Evolutionary conservation across 2,888 invertebrate genomes (phyloP).

Genomic region (Ophion obscuratus): DNA sequence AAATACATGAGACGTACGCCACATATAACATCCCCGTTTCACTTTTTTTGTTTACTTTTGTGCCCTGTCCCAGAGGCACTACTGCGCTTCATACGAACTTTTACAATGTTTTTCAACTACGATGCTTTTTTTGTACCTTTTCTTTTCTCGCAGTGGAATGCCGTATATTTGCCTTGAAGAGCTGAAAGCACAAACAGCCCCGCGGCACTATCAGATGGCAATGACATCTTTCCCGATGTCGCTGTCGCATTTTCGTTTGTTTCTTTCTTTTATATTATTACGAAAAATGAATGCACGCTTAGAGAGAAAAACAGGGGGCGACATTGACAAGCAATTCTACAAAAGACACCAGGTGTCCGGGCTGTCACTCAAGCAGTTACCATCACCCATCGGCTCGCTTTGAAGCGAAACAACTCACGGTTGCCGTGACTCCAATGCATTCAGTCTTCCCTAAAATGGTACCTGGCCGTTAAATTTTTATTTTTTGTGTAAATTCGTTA

Average conservation of each 20-base stretch:
- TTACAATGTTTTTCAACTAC: conserved; percentile 49
- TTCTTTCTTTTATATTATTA: conserved; percentile 1
- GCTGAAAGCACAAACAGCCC: conserved; percentile 29
- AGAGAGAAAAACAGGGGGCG: neutral
- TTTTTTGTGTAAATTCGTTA: too few species aligned
- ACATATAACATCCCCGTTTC: conserved; percentile 1
- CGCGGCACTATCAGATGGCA: conserved; percentile 1
- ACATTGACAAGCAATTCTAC: neutral
- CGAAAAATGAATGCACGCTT: neutral
- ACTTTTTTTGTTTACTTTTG: conserved; percentile 8
- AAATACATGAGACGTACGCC: conserved; percentile 4
- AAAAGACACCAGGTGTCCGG: neutral
- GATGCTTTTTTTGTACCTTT: conserved; percentile 4
- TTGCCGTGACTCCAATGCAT: neutral
- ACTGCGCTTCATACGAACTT: conserved; percentile 30
- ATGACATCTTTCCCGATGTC: conserved; percentile 38
- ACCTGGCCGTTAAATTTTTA: too few species aligned
- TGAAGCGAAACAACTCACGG: neutral
- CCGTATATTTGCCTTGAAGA: conserved; percentile 13
- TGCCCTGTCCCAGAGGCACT: neutral
- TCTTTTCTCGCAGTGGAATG: neutral
- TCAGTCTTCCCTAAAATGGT: too few species aligned
- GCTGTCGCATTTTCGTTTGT: conserved; percentile 7
- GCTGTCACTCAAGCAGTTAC: neutral
- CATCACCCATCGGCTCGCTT: neutral